Evolutionary conservation across 2,888 invertebrate genomes (phyloP).

Genomic region (Drosophila meridionalis): DNA sequence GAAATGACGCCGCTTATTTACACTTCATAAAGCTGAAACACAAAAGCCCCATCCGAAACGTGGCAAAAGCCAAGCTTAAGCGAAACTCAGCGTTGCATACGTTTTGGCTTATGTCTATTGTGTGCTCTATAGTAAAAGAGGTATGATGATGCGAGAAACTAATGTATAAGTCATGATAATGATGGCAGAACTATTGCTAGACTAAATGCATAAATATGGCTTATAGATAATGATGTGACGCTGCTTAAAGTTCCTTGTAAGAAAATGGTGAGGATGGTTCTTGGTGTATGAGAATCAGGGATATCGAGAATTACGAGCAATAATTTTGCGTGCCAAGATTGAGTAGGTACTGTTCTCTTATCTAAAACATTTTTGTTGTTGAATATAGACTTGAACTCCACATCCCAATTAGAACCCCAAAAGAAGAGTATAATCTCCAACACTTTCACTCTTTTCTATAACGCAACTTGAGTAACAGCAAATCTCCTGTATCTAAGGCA

Average conservation of each 20-base stretch:
- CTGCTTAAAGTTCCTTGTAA: no score
- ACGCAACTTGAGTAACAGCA: not conserved
- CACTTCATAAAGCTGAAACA: conserved; percentile 71
- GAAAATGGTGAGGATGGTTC: no score
- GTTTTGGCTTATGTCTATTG: conserved; percentile 8
- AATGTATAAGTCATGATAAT: not conserved
- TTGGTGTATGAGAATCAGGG: no score
- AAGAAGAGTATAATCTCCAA: not conserved
- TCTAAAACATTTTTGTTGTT: not conserved
- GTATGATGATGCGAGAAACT: not conserved
- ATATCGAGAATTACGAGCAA: no score
- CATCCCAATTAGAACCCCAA: not conserved
- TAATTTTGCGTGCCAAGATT: no score
- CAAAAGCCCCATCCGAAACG: conserved; percentile 33
- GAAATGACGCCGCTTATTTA: conserved; percentile 75
- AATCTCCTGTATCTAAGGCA: not conserved
- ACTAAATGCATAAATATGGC: not conserved
- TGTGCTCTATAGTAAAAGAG: not conserved
- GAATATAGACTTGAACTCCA: not conserved
- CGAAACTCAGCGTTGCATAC: conserved; percentile 15
- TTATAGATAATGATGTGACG: not conserved
- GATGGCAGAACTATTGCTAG: not conserved
- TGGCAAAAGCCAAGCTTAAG: conserved; percentile 24
- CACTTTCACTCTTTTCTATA: not conserved
- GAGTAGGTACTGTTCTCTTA: no score